Conservation (phyloP, 2,113 vertebrate species). For the Larimichthys polyactis region DNA sequence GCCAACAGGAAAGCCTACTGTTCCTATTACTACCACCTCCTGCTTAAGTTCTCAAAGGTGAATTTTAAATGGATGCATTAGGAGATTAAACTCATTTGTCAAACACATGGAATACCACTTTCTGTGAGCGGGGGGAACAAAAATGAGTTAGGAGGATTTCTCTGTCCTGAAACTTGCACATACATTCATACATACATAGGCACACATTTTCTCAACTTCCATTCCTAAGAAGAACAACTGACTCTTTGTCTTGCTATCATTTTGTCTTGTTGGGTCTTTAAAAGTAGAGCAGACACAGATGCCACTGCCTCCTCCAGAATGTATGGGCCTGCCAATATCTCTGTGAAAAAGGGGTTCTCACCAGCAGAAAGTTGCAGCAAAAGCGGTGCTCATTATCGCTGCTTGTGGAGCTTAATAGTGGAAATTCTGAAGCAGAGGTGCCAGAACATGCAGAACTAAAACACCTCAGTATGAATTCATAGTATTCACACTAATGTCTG, state of each 20-base stretch:
- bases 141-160: neutral
- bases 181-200: neutral
- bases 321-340: conserved; percentile 43
- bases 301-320: conserved; percentile 34
- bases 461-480: neutral
- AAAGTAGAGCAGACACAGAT: conserved; percentile 39
- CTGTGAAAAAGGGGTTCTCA: conserved; percentile 23
- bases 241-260: conserved; percentile 2
- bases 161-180: neutral
- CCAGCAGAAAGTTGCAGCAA: conserved; percentile 36
- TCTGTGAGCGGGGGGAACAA: neutral
- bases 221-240: neutral
- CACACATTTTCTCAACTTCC: neutral
- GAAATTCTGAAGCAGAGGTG: conserved; percentile 51
- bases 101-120: conserved; percentile 17
- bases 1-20: conserved; percentile 29
- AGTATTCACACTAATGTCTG: neutral
- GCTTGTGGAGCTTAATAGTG: conserved; percentile 52
- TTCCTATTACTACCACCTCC: conserved; percentile 5
- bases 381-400: conserved; percentile 31
- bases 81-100: conserved; percentile 29
- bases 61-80: conserved; percentile 27
- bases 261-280: conserved; percentile 2
- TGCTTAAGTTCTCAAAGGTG: conserved; percentile 25
- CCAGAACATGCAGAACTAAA: conserved; percentile 9